These are phyloP conservation scores for Brachyistius frenatus DNA, from an alignment of 2,113 vertebrate genomes.

Conservation along the genomic window DNA sequence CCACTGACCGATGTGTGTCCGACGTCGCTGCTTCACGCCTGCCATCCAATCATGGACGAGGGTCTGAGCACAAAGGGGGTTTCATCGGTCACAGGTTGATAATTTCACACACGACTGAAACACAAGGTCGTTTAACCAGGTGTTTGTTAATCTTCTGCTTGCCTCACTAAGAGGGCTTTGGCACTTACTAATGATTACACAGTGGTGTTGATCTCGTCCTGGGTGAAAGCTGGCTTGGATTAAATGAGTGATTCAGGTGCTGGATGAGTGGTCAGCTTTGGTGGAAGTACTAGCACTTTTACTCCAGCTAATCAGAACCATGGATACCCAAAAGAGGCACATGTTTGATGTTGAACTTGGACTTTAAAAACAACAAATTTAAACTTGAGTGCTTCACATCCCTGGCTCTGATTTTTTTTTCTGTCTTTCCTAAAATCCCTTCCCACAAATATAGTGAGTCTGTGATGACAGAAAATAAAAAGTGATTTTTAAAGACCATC, in stretches of 20 bases:
- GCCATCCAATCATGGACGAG: constrained; percentile 63
- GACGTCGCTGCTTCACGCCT: constrained; percentile 64
- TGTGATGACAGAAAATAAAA: constrained; percentile 42
- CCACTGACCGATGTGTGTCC: constrained; percentile 59
- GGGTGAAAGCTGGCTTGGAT: constrained; percentile 37
- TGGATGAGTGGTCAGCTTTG: constrained; percentile 55
- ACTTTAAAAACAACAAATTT: neutral
- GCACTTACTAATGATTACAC: constrained; percentile 60
- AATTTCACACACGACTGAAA: constrained; percentile 60
- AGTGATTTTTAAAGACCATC: constrained; percentile 10
- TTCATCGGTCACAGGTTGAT: constrained; percentile 71
- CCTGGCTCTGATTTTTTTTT: constrained; percentile 55
- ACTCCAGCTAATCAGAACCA: constrained; percentile 58
- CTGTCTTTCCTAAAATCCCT: neutral
- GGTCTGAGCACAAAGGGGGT: constrained; percentile 66
- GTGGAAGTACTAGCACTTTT: constrained; percentile 43
- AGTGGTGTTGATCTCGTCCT: constrained; percentile 64
- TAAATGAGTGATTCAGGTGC: constrained; percentile 41
- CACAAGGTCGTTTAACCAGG: constrained; percentile 47
- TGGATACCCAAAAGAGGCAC: constrained; percentile 21
- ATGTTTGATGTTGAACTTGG: constrained; percentile 21
- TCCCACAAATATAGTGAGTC: constrained; percentile 9
- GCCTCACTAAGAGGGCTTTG: constrained; percentile 55
- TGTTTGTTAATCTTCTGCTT: constrained; percentile 63
- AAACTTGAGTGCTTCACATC: constrained; percentile 20